A percentile compares a stretch with the other conserved stretches of the same genome.
These are phyloP conservation scores for Enteromius argenteus DNA, from an alignment of 2,797 vertebrate genomes.

Conservation along the genomic window DNA sequence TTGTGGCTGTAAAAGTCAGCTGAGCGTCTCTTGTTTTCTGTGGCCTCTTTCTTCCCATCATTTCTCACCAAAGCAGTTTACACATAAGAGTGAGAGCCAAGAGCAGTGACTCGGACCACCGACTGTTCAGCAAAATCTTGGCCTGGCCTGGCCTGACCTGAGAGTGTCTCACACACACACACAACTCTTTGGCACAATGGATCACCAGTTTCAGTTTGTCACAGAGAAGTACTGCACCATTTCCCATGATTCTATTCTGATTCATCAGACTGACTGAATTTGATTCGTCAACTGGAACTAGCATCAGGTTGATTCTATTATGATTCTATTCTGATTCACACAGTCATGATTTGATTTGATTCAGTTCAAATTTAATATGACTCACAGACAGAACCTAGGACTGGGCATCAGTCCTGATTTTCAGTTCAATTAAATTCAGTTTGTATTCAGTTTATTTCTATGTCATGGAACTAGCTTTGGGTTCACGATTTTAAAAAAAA, in stretches of 20 bases:
- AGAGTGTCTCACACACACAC: slow-evolving; percentile 49
- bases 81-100: slow-evolving; percentile 50
- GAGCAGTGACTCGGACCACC: slow-evolving; percentile 55
- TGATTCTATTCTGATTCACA: neutral
- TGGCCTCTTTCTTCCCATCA: slow-evolving; percentile 66
- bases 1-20: slow-evolving; percentile 40
- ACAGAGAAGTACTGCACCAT: neutral
- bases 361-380: neutral
- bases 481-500: neutral
- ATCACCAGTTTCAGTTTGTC: neutral
- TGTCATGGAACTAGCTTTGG: neutral
- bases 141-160: slow-evolving; percentile 40
- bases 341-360: neutral
- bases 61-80: slow-evolving; percentile 52
- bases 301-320: neutral
- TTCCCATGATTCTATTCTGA: neutral
- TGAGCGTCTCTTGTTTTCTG: slow-evolving; percentile 56
- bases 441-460: neutral
- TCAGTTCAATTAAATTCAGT: neutral
- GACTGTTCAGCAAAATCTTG: slow-evolving; percentile 54
- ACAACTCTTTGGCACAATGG: slow-evolving; percentile 2
- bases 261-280: neutral
- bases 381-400: neutral
- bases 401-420: neutral
- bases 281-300: neutral